These are phyloP conservation scores for Pseudorasbora parva DNA, from an alignment of 2,113 vertebrate species.

Conservation along the genomic window DNA sequence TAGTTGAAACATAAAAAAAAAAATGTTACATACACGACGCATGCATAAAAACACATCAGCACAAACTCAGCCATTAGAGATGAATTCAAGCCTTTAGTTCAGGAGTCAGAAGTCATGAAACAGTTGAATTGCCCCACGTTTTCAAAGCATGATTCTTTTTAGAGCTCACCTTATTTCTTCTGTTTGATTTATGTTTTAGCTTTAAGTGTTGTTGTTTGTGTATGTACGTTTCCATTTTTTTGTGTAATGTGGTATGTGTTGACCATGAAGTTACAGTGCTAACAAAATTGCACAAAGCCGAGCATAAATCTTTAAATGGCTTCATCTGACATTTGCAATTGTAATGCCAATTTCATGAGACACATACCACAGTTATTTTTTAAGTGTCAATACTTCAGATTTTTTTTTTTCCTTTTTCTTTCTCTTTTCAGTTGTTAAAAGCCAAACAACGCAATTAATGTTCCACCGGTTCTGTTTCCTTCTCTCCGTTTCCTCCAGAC, in stretches of 20 bases:
- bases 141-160: constrained; percentile 77
- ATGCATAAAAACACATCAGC: not conserved
- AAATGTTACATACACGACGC: not conserved
- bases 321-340: not conserved
- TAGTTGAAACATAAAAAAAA: constrained; percentile 49
- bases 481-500: constrained; percentile 75
- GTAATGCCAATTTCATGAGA: constrained; percentile 58
- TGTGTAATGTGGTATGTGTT: constrained; percentile 70
- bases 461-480: not conserved
- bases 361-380: constrained; percentile 62
- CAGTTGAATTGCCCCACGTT: constrained; percentile 61
- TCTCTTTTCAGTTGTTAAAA: constrained; percentile 21
- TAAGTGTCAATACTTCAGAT: not conserved
- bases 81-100: constrained; percentile 34
- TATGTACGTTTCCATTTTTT: constrained; percentile 51
- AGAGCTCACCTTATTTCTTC: constrained; percentile 69
- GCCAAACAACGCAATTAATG: constrained; percentile 55
- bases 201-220: constrained; percentile 56
- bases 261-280: constrained; percentile 66
- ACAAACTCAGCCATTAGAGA: constrained; percentile 31
- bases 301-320: constrained; percentile 1
- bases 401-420: constrained; percentile 20
- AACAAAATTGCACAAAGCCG: constrained; percentile 1
- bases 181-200: constrained; percentile 62
- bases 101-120: constrained; percentile 42